Percentiles rank a stretch among this genome's conserved stretches.
Evolutionary conservation across 2,113 vertebrate species (phyloP).

Genomic region (Chaenocephalus aceratus): DNA sequence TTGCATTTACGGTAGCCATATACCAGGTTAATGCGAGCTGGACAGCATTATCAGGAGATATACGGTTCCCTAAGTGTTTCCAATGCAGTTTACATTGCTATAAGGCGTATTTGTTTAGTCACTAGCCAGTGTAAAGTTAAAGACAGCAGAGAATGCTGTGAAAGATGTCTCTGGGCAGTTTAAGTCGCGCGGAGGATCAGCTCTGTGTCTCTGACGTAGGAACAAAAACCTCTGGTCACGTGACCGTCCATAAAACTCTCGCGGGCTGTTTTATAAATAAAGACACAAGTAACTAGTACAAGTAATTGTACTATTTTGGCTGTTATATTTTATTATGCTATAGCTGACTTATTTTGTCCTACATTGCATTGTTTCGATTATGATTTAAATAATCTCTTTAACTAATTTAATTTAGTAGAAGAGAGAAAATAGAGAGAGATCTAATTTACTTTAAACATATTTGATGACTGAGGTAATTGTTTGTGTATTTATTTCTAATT

Average conservation of each 20-base stretch:
- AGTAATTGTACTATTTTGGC: background rate
- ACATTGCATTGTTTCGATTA: background rate
- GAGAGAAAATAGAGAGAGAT: background rate
- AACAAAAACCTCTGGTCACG: slow-evolving; percentile 46
- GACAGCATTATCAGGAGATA: background rate
- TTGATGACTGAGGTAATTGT: too few relatives aligned
- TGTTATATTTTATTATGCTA: background rate
- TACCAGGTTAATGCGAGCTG: background rate
- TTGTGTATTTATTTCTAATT: background rate
- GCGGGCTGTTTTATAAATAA: slow-evolving; percentile 5
- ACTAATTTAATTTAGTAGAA: background rate
- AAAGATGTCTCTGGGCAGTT: background rate
- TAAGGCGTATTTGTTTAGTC: fast-evolving
- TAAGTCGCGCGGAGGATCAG: slow-evolving; percentile 7
- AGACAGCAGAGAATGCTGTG: background rate
- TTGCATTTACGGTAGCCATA: slow-evolving; percentile 4
- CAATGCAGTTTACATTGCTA: background rate
- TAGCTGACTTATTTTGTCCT: background rate
- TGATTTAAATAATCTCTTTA: too few relatives aligned
- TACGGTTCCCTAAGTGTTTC: background rate
- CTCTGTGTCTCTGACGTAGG: slow-evolving; percentile 62
- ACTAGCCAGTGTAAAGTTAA: background rate
- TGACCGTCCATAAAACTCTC: slow-evolving; percentile 31
- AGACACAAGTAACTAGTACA: background rate
- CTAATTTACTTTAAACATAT: background rate